Conservation (phyloP, 2,888 invertebrate genomes). For the Lordiphosa fenestrarum region DNA sequence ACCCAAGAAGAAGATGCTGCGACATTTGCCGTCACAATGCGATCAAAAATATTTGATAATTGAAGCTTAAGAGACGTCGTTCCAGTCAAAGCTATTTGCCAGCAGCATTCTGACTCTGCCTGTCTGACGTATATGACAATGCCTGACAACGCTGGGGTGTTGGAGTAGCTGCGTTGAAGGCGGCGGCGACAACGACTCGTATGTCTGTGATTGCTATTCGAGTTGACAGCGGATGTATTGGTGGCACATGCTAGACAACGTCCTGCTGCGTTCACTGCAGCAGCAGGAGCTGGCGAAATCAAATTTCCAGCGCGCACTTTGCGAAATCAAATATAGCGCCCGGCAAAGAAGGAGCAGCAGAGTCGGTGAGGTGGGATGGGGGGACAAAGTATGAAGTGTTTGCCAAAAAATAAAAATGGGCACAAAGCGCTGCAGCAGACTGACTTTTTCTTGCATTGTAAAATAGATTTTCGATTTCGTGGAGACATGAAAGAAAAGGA, state of each 20-base stretch:
- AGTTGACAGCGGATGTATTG: conserved; percentile 54
- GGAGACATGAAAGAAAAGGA: conserved; percentile 32
- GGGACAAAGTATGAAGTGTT: conserved; percentile 61
- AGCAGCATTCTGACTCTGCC: conserved; percentile 32
- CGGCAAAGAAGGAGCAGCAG: conserved; percentile 16
- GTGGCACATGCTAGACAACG: conserved; percentile 35
- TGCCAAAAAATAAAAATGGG: conserved; percentile 68
- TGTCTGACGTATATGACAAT: conserved; percentile 38
- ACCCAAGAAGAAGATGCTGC: too few relatives aligned
- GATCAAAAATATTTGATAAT: too few relatives aligned
- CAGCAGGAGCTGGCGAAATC: conserved; percentile 46
- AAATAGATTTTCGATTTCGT: conserved; percentile 34
- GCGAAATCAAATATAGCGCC: conserved; percentile 68
- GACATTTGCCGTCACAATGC: too few relatives aligned
- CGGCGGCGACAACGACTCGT: conserved; percentile 17
- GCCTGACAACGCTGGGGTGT: conserved; percentile 20
- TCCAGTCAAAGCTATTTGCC: conserved; percentile 31
- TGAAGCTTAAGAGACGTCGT: neutral
- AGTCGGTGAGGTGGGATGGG: conserved; percentile 1
- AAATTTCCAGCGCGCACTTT: conserved; percentile 73
- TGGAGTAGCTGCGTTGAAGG: neutral
- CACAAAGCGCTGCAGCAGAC: conserved; percentile 52
- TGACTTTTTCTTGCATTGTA: conserved; percentile 66
- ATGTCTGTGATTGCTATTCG: conserved; percentile 69
- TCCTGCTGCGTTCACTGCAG: conserved; percentile 14